phyloP scores from a whole-genome alignment of 2,113 vertebrate genomes.

The Poecile atricapillus region DNA sequence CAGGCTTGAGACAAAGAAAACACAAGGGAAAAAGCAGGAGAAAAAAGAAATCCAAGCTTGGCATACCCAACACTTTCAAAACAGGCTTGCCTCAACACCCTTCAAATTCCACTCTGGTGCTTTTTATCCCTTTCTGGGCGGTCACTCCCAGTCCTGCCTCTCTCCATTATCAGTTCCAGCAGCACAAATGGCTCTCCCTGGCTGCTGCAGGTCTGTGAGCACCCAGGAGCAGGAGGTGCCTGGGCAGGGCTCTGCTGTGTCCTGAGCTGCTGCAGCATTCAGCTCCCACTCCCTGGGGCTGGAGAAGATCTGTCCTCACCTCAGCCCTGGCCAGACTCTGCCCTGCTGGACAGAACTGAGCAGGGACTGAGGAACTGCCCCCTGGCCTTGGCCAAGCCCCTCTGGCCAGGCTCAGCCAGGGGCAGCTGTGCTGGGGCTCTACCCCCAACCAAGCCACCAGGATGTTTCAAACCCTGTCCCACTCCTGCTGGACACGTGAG shows the following conservation, averaged over 20 bases:
- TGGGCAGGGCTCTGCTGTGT: not conserved
- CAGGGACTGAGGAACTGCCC: not conserved
- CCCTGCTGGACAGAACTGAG: rapidly evolving
- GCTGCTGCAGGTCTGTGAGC: not conserved
- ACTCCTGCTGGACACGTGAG: rapidly evolving
- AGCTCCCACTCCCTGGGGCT: not conserved
- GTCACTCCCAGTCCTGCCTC: not conserved
- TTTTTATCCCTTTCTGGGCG: not conserved
- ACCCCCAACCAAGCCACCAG: rapidly evolving
- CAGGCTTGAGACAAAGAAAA: not conserved
- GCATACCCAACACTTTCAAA: not conserved
- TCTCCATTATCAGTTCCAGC: not conserved
- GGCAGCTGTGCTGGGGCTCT: not conserved
- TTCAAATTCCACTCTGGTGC: not conserved
- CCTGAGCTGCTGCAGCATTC: not conserved
- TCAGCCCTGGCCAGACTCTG: not conserved
- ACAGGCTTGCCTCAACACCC: not conserved
- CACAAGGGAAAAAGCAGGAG: rapidly evolving
- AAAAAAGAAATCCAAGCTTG: not conserved
- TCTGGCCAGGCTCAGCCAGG: not conserved
- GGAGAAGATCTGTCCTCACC: not conserved
- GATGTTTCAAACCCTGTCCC: not conserved
- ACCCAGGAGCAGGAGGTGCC: rapidly evolving
- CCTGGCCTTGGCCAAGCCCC: rapidly evolving
- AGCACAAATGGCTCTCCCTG: not conserved